Percentiles rank a stretch among this genome's conserved stretches.
Conservation (phyloP, 2,888 invertebrate genomes). For the Drosophila buzzatii region DNA sequence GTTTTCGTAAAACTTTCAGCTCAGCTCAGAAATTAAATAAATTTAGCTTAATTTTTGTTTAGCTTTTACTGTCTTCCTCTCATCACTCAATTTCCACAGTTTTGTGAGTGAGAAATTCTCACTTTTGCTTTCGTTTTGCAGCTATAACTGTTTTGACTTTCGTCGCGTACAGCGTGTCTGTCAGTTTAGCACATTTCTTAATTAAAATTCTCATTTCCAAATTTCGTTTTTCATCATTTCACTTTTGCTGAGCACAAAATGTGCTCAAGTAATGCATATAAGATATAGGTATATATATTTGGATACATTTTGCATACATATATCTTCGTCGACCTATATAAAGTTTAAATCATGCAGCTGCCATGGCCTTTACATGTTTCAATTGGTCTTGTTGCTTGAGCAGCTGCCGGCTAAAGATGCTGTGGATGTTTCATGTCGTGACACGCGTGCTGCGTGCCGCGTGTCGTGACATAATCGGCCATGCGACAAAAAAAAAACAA, state of each 20-base stretch:
- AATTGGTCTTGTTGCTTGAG: slow-evolving; percentile 12
- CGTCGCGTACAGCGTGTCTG: slow-evolving; percentile 18
- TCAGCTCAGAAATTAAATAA: neutral
- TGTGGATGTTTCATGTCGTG: slow-evolving; percentile 30
- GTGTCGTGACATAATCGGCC: slow-evolving; percentile 63
- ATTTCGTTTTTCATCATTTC: neutral
- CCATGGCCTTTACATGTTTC: slow-evolving; percentile 46
- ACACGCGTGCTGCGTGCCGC: slow-evolving; percentile 8
- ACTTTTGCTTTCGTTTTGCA: slow-evolving; percentile 8
- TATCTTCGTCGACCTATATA: slow-evolving; percentile 25
- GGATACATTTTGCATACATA: neutral
- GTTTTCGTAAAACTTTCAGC: neutral
- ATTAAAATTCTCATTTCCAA: neutral
- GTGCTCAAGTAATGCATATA: slow-evolving; percentile 14
- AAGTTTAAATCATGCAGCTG: slow-evolving; percentile 49
- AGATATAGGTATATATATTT: neutral
- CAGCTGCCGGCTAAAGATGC: slow-evolving; percentile 13
- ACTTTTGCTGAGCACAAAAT: neutral
- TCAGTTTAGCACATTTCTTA: neutral
- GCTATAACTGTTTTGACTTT: neutral
- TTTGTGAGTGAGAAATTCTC: slow-evolving; percentile 4
- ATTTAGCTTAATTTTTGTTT: neutral
- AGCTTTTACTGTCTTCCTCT: neutral
- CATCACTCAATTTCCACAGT: neutral
- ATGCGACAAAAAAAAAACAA: slow-evolving; percentile 33